phyloP scores from a whole-genome alignment of 1,140 invertebrate species.

The Procambarus clarkii region DNA sequence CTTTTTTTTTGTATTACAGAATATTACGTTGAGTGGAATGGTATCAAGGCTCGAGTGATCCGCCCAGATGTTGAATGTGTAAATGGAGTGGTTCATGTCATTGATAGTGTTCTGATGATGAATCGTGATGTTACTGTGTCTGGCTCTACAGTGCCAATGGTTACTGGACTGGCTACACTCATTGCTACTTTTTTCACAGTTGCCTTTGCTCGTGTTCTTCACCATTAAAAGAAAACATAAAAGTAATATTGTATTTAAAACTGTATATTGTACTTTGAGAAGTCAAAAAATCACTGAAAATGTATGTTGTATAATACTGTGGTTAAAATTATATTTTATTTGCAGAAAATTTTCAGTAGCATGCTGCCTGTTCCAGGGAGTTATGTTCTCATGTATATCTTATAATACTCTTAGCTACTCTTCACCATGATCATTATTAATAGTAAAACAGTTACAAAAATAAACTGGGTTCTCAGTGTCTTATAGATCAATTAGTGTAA shows the following conservation, averaged over 20 bases:
- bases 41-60: conserved; percentile 87
- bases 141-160: conserved; percentile 65
- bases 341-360: neutral
- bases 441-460: neutral
- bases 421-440: neutral
- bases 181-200: conserved; percentile 46
- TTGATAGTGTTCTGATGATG: conserved; percentile 88
- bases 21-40: conserved; percentile 89
- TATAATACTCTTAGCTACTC: neutral
- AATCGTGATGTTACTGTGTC: conserved; percentile 89
- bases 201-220: conserved; percentile 53
- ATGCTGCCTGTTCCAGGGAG: neutral
- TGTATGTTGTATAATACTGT: neutral
- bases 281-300: neutral
- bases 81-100: conserved; percentile 94
- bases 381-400: neutral
- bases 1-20: conserved; percentile 77
- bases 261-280: neutral
- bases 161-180: conserved; percentile 27
- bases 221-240: conserved; percentile 23
- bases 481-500: neutral
- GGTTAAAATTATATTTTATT: neutral
- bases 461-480: neutral
- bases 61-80: conserved; percentile 92
- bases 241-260: neutral